Evolutionary conservation across 2,888 invertebrate species (phyloP), one percentile per base, ranked within the genome.

Genomic region (Dynastes grantii): DNA sequence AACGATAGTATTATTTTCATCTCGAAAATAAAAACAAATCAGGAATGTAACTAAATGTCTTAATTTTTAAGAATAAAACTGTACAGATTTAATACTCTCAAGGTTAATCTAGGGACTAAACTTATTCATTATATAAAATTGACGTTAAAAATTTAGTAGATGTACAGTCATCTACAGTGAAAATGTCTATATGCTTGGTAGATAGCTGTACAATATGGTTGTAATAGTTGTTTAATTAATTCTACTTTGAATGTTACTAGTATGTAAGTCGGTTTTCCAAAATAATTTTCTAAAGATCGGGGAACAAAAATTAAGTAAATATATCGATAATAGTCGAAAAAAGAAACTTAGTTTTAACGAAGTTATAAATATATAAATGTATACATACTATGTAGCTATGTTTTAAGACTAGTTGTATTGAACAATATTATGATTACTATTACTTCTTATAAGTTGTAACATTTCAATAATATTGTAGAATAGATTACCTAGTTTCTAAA

Each of bases 221-320:
- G 55, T 55, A 37, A 37, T 11, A 9, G 45, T 45, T 9, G 8
- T 8, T 45, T 45, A 45, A 45, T 1, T 40, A 73, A 40, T 22
- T 37, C 71, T 73, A 27, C 40, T 73, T 73, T 73, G 51, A 55
- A 58, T 58, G 71, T 73, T 73, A 40, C 40, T 73, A 73, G 71
- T 2, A 13, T 22, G 58, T 73, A 73, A 73, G 71, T 40, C 29
- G 58, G 55, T 73, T 73, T 73, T 73, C 71, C 55, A 73, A 53
- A 70, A 70, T 73, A 73, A 73, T 73, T 73, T 77, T 77, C 77
- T 77, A 71, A 77, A 77, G 77, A 77, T 77, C 71, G 77, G 77
- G 77, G 77, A 77, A 70, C 77, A 77, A 77, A 77, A 58, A 58
- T 58, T 37, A 73, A 58, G 40, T 58, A 73, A 73, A 58, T 73